Evolutionary conservation across 2,113 vertebrate genomes (phyloP).

Genomic region (Campylorhamphus procurvoides): DNA sequence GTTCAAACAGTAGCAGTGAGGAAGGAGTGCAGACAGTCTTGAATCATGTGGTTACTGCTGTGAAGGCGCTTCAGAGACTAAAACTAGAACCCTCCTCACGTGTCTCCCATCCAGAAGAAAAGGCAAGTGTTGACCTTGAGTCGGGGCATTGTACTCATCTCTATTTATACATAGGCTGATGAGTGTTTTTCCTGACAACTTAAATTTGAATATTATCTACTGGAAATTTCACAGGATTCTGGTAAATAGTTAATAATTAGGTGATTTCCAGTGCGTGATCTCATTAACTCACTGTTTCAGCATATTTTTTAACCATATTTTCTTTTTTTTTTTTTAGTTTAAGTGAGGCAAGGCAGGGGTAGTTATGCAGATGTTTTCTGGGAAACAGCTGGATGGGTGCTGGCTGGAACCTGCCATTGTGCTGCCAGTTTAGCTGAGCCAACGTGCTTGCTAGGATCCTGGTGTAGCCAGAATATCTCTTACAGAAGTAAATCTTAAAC

Average conservation of each 20-base stretch:
- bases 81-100: conserved; percentile 41
- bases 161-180: neutral
- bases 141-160: neutral
- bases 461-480: neutral
- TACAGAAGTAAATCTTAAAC: neutral
- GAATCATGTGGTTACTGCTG: conserved; percentile 34
- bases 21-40: neutral
- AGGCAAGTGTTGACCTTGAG: neutral
- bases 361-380: neutral
- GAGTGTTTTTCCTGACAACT: neutral
- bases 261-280: conserved; percentile 48
- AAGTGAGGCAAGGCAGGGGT: neutral
- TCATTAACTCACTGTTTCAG: conserved; percentile 32
- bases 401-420: neutral
- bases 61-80: conserved; percentile 46
- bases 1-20: neutral
- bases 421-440: neutral
- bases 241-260: conserved; percentile 62
- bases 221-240: conserved; percentile 60
- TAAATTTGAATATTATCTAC: conserved; percentile 47
- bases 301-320: neutral
- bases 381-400: neutral
- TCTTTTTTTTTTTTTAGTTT: neutral
- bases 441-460: rapidly evolving
- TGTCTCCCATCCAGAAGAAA: conserved; percentile 54